Conservation (phyloP, 1,140 invertebrate species). For the Drosophila cardini region DNA sequence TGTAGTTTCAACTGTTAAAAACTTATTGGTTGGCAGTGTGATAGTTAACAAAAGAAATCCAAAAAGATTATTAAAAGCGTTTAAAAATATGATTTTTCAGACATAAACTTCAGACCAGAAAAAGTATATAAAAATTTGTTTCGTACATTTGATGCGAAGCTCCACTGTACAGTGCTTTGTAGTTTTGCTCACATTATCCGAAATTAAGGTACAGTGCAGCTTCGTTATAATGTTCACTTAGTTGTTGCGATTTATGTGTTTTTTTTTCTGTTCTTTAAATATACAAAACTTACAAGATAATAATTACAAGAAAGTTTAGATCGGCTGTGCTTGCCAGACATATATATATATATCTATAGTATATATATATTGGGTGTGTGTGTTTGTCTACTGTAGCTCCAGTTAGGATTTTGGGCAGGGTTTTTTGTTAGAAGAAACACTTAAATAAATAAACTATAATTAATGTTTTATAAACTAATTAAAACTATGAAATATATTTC, state of each 20-base stretch:
- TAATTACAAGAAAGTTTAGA: conserved; percentile 77
- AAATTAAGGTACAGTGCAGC: conserved; percentile 15
- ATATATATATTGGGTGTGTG: too few species aligned
- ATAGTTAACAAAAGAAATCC: conserved; percentile 47
- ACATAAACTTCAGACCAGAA: conserved; percentile 41
- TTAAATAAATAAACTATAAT: conserved; percentile 75
- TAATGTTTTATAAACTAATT: conserved; percentile 56
- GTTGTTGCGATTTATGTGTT: conserved; percentile 17
- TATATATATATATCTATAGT: too few species aligned
- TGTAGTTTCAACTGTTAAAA: conserved; percentile 24
- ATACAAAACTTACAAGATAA: conserved; percentile 71
- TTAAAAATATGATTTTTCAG: conserved; percentile 46
- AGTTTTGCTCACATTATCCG: neutral
- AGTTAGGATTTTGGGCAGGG: conserved; percentile 53
- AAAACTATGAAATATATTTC: conserved; percentile 75
- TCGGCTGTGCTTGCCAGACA: conserved; percentile 28
- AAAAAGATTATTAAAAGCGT: conserved; percentile 29
- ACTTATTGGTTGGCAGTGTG: conserved; percentile 68
- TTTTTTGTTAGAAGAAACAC: conserved; percentile 54
- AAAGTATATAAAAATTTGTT: conserved; percentile 14
- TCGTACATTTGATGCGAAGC: conserved; percentile 8
- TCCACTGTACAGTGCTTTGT: neutral
- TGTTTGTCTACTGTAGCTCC: too few species aligned
- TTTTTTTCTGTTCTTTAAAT: conserved; percentile 50
- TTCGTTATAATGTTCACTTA: conserved; percentile 15